Evolutionary conservation across 2,797 vertebrate species (phyloP), one percentile per base, ranked within the genome.

Genomic region (Miopithecus talapoin): DNA sequence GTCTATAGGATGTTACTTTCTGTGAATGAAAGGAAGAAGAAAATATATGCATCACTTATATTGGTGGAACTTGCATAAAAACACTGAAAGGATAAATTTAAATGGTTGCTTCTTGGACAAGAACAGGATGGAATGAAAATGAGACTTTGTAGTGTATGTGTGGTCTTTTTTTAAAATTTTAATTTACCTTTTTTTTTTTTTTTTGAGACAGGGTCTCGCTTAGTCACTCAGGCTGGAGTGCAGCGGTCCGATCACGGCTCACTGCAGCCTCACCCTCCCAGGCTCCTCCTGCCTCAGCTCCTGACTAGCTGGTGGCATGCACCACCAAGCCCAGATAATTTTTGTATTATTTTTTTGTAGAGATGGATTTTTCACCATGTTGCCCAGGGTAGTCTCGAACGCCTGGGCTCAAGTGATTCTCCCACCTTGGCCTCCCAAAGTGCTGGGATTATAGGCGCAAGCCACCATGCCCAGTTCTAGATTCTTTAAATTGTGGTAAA

Each of bases 111-210:
- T 85, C 46, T 43, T 64, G 5, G 59, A 74, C 28, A 53, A 84
- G 24, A 19, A 76, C 14, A 84, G 13, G 59, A 78, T 3, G 12
- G 26, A 72, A 84, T 36, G 83, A 78, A 78, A 93, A 24, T 53
- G 50, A 92, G 53, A 74, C 33, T 19, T 88, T 17, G 28, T 13
- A 33, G 12, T 41, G 22, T 75, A 8, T 14, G 2, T 14, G 9
- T 26, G 12, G 14, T 30, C 6, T 24, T 74, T 74, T 41, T 11
- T 5, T 5, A 0, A 0, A 17, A 9, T 17, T 76, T 68, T 68
- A 68, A 68, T 68, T 68, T 68, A 1, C 30, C 14, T 64, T 17
- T 8, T 17, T 33, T n/a, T 64, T 64, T 68, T 61, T 14, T 64
- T 8, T 64, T 68, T n/a, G 61, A 68, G 61, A 68, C 61, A n/a